Evolutionary conservation across 1,140 invertebrate genomes (phyloP), one percentile per base, ranked within the genome.

Genomic region (Drosophila chauvacae): DNA sequence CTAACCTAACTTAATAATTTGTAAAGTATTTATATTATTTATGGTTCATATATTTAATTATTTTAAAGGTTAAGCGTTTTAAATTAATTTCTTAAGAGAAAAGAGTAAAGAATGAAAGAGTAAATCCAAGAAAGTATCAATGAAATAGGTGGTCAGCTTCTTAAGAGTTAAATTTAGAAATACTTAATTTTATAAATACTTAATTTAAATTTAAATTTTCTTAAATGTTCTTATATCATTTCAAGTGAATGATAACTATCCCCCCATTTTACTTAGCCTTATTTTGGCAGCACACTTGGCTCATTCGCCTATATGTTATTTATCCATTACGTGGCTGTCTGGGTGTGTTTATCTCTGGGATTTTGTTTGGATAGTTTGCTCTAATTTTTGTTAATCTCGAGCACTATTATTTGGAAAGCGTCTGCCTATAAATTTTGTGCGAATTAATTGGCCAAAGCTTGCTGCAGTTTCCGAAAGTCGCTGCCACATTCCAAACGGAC

Each of bases 281-380:
- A 69, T 44, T 53, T 69, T 44, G 35, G 47, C 65, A 53, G 23
- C 35, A 18, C 30, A 37, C 45, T 60, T 61, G 13, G 20, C 26
- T 58, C 41, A 28, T 26, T 26, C 23, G 26, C 28, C 14, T 55
- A 39, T 30, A 18, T 51, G 16, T 28, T 58, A 71, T 71, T 35
- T 58, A 23, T 59, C 18, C 48, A 50, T 50, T 59, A 30, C 53
- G 42, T 20, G 51, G 33, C 42, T 50, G 51, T 69, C 28, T 39
- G 37, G 30, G 13, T 72, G 39, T 61, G 41, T 61, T 66, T 66
- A 66, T 66, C 63, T 72, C 57, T 65, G 39, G 59, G 18, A 72
- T 47, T 42, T 33, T 62, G 55, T 72, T 47, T 58, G 50, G 70
- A 73, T 73, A 72, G 68, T 70, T 72, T 72, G 69, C 69, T 72